These are phyloP conservation scores for Antennarius maculatus DNA, from an alignment of 2,797 vertebrate genomes.

Conservation along the genomic window DNA sequence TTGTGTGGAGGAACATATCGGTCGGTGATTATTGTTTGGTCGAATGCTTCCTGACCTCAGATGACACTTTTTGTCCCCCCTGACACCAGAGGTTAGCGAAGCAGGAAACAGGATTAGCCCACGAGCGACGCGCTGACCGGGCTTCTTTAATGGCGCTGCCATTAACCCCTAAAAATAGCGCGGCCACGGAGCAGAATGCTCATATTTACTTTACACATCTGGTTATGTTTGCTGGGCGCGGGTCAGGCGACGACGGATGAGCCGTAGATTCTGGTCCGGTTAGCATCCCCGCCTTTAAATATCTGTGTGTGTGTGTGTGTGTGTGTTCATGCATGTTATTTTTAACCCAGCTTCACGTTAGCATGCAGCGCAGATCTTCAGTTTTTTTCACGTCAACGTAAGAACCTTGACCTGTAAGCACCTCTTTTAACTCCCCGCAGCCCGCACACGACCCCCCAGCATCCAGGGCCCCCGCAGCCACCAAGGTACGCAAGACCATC, in stretches of 20 bases:
- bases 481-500: constrained; percentile 93
- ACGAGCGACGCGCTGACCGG: constrained; percentile 77
- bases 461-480: constrained; percentile 86
- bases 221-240: constrained; percentile 79
- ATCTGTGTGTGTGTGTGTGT: too few relatives aligned
- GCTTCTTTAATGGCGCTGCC: constrained; percentile 92
- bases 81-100: constrained; percentile 93
- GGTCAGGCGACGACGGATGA: constrained; percentile 9
- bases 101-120: constrained; percentile 92
- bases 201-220: constrained; percentile 84
- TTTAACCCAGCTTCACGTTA: neutral
- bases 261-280: too few relatives aligned
- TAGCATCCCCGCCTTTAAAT: too few relatives aligned
- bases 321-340: neutral
- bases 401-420: neutral
- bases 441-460: constrained; percentile 89
- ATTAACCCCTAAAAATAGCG: constrained; percentile 97
- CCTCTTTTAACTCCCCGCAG: constrained; percentile 64
- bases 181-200: constrained; percentile 74
- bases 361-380: neutral
- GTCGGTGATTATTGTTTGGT: constrained; percentile 87
- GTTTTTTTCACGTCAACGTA: neutral
- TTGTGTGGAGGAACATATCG: constrained; percentile 56
- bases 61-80: constrained; percentile 90
- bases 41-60: constrained; percentile 79